phyloP scores from a whole-genome alignment of 2,113 vertebrate species.

The Carassius auratus region DNA sequence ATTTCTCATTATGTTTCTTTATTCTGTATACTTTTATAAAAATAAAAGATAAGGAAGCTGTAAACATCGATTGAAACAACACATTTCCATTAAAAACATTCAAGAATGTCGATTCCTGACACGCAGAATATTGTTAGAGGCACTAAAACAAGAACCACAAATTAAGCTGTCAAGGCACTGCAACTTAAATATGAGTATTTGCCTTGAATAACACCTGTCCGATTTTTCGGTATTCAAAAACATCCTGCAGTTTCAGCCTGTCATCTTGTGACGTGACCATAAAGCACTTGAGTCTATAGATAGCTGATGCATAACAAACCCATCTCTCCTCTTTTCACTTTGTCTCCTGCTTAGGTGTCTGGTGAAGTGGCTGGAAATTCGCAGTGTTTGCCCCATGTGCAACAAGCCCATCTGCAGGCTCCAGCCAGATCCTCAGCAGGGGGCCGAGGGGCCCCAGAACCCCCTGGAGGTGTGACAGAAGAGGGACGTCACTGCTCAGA shows the following conservation, averaged over 20 bases:
- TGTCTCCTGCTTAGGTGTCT: conserved; percentile 71
- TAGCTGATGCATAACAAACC: neutral
- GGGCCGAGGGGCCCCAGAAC: conserved; percentile 60
- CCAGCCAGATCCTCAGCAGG: conserved; percentile 62
- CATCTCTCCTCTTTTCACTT: neutral
- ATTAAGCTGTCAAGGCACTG: neutral
- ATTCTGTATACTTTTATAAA: neutral
- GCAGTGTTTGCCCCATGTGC: conserved; percentile 82
- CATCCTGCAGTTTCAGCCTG: neutral
- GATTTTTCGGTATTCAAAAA: neutral
- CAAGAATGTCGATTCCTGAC: neutral
- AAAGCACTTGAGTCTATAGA: conserved; percentile 6
- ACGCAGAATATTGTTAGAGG: neutral
- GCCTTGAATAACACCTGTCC: neutral
- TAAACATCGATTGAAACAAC: neutral
- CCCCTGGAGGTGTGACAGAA: conserved; percentile 70
- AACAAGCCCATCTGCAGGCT: conserved; percentile 77
- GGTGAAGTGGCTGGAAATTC: conserved; percentile 82
- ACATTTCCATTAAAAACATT: neutral
- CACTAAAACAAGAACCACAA: neutral
- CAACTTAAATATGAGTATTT: neutral
- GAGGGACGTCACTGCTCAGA: conserved; percentile 6
- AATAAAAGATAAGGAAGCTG: neutral
- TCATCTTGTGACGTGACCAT: conserved; percentile 18
- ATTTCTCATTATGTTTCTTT: neutral